Base-by-base conservation (phyloP, 2,888 invertebrate species). In the Drosophila paranaensis region DNA sequence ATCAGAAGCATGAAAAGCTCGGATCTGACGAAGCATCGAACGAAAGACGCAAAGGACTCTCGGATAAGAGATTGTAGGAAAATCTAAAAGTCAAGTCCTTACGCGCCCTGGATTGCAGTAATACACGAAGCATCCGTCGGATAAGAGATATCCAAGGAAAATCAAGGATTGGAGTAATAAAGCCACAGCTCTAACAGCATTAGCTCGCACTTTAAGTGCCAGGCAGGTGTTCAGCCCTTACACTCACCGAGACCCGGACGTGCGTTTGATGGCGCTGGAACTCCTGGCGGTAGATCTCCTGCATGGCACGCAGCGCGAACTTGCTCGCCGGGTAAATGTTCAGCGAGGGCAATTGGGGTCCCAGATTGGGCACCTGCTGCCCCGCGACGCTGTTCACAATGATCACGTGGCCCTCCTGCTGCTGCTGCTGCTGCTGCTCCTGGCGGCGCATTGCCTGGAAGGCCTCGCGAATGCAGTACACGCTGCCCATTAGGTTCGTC, bases 391-490 rank as follows among this genome's bases (percentile, higher is more conserved):
- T 93, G 35, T 93, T 94, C 11, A 94, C 91, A 64, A 94, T 93
- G 43, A 94, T 91, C 62, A 94, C 92, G 76, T 94, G 94, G 0
- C 94, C 94, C 73, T 94, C 93, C 79, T 2, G 93, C 93, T 0
- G 74, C 20, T 11, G 42, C 43, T 20, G 91, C 39, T 53, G 39
- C 16, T 25, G n/a, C n/a, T n/a, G 40, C 16, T 55, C 5, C 54
- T 43, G 56, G 10, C 78, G 72, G 0, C 81, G 92, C 94, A 95
- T 94, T 0, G 93, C 93, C 1, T 92, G 90, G 40, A 94, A 91
- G 1, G 94, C 94, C 66, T 93, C 93, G 0, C 94, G 92, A 0
- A 94, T 92, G 81, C 94, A 94, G 62, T 93, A 84, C 0, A 94
- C 90, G 2, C 93, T 86, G 2, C 93, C 94, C 82, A 93, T 92